Base-by-base conservation (phyloP, 1,140 invertebrate genomes). In the Platyscapa corneri region DNA sequence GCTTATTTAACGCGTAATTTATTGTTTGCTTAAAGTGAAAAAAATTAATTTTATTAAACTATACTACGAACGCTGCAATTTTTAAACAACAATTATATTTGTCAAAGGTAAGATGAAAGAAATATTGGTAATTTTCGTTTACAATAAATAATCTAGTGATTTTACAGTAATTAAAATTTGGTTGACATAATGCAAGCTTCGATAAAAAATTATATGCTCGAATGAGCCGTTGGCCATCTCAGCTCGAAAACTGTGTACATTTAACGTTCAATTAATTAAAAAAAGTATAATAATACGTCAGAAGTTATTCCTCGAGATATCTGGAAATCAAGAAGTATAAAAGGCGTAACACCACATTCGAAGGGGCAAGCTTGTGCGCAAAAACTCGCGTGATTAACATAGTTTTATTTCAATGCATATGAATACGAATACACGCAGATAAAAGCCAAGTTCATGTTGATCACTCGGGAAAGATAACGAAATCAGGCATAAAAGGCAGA, bases 401-500 rank as follows among this genome's bases (percentile, higher is more conserved):
- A 76, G 60, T 83, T 83, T 83, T 83, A 83, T 77, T 83, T 83
- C 53, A 32, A 37, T 67, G 80, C 80, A 39, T 53, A 81, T 72
- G 53, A 34, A 72, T 56, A 53, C 49, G 42, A 80, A 27, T 46
- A 80, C 27, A n/a, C 27, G 39, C 8, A 74, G 78, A 85, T 85
- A 82, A 82, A 85, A 60, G 84, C 30, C 34, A 60, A 82, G 81
- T 60, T 86, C 80, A 74, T 86, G 85, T 82, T 78, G 85, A 86
- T 82, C n/a, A 32, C 64, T 20, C 32, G 67, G 14, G 30, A 8
- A 18, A 77, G 85, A 85, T 85, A 85, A 46, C 84, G 84, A 81
- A 85, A 81, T 82, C 53, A 70, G 82, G 81, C 80, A 39, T 88
- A 88, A 88, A 88, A 89, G 88, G 86, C 77, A 90, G 87, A 89